phyloP scores from a whole-genome alignment of 2,113 vertebrate genomes.

The Elgaria multicarinata region DNA sequence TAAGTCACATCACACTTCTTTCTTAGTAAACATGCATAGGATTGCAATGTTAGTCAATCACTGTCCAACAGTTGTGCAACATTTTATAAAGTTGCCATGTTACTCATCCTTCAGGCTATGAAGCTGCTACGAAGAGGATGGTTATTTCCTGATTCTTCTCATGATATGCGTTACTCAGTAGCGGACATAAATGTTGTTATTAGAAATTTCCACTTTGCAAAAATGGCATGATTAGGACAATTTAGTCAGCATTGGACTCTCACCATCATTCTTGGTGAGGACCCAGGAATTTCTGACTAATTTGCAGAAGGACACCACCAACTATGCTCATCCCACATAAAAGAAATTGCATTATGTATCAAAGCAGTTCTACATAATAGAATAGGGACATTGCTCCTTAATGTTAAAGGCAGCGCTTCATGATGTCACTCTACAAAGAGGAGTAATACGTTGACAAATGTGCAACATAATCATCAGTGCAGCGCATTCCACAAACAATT shows the following conservation, averaged over 20 bases:
- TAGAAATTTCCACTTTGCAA: conserved; percentile 20
- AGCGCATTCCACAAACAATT: background rate
- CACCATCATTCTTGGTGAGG: background rate
- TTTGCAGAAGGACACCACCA: conserved; percentile 11
- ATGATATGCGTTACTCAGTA: conserved; percentile 28
- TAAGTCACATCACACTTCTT: background rate
- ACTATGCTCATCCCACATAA: background rate
- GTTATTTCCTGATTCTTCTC: conserved; percentile 19
- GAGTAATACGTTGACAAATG: background rate
- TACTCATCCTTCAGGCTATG: background rate
- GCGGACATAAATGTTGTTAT: conserved; percentile 6
- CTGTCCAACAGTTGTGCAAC: conserved; percentile 18
- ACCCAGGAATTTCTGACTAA: conserved; percentile 30
- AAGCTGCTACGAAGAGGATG: conserved; percentile 1
- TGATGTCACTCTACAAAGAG: background rate
- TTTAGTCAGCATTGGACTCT: background rate
- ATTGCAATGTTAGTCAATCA: background rate
- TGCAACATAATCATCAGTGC: background rate
- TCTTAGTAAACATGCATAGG: background rate
- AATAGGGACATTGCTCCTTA: background rate
- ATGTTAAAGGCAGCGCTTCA: background rate
- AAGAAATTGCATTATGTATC: background rate
- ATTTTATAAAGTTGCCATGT: background rate
- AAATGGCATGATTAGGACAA: background rate
- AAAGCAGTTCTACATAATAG: background rate